phyloP scores from a whole-genome alignment of 2,888 invertebrate species.

The Papilio gigon region DNA sequence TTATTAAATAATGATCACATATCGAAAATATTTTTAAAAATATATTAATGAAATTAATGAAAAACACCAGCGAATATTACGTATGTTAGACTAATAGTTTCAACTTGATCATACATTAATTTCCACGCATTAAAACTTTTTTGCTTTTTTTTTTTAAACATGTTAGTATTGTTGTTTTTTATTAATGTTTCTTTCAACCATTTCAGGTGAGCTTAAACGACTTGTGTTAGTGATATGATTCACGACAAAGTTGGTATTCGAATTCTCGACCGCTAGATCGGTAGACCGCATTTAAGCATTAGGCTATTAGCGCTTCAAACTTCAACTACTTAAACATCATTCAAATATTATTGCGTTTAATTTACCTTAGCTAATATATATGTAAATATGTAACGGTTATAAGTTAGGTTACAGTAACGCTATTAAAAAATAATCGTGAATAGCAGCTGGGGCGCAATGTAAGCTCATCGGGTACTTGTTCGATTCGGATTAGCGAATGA shows the following conservation, averaged over 20 bases:
- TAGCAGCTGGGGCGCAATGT: constrained; percentile 22
- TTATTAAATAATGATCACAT: no score
- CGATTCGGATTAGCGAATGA: constrained; percentile 79
- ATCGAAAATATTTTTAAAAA: constrained; percentile 7
- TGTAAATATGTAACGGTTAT: constrained; percentile 15
- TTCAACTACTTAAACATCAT: not conserved
- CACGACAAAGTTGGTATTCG: no score
- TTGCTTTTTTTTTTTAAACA: no score
- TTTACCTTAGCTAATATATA: constrained; percentile 5
- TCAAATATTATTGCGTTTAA: not conserved
- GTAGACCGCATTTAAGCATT: no score
- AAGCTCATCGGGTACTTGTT: constrained; percentile 51
- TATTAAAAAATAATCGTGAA: constrained; percentile 20
- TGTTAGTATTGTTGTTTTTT: no score
- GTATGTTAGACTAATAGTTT: no score
- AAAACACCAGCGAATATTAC: not conserved
- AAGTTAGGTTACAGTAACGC: constrained; percentile 16
- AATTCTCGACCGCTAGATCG: no score
- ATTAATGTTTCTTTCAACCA: no score
- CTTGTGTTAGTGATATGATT: no score
- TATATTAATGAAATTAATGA: not conserved
- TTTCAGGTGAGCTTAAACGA: no score
- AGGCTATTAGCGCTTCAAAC: no score
- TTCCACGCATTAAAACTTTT: not conserved
- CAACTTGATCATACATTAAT: not conserved